Conservation (phyloP, 1,140 invertebrate genomes). For the Solenopsis invicta region DNA sequence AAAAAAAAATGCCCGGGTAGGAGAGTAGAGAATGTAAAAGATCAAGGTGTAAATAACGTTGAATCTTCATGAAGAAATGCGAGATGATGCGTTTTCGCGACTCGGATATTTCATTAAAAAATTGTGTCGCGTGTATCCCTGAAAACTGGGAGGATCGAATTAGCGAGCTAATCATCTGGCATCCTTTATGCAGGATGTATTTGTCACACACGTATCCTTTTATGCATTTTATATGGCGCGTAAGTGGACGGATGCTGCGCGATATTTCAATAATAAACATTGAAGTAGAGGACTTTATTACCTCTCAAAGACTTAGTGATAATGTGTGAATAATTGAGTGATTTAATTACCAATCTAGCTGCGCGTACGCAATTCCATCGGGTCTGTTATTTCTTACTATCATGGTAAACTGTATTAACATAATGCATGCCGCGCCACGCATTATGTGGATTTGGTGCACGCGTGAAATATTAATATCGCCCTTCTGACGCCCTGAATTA, state of each 20-base stretch:
- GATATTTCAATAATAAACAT: constrained; percentile 11
- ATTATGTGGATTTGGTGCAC: constrained; percentile 40
- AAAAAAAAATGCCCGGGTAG: not conserved
- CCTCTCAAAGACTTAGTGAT: constrained; percentile 2
- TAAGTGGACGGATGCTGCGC: not conserved
- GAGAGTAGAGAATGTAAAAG: not conserved
- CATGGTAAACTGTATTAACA: constrained; percentile 34
- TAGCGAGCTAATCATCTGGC: not conserved
- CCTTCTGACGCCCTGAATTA: constrained; percentile 46
- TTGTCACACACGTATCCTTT: not conserved
- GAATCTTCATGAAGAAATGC: not conserved
- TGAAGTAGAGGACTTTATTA: not conserved
- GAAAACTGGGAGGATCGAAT: not conserved
- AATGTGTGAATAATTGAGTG: constrained; percentile 39
- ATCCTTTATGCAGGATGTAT: not conserved
- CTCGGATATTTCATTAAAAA: not conserved
- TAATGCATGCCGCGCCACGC: not conserved
- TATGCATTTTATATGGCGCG: not conserved
- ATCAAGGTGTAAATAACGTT: constrained; percentile 2
- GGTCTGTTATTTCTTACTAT: constrained; percentile 35
- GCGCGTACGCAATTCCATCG: not conserved
- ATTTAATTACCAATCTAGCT: constrained; percentile 38
- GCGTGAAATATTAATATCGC: constrained; percentile 55
- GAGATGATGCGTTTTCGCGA: not conserved
- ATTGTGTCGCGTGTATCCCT: not conserved